Percentiles rank a stretch among this genome's conserved stretches.
Conservation (phyloP, 2,797 vertebrate genomes). For the Clarias fuscus region DNA sequence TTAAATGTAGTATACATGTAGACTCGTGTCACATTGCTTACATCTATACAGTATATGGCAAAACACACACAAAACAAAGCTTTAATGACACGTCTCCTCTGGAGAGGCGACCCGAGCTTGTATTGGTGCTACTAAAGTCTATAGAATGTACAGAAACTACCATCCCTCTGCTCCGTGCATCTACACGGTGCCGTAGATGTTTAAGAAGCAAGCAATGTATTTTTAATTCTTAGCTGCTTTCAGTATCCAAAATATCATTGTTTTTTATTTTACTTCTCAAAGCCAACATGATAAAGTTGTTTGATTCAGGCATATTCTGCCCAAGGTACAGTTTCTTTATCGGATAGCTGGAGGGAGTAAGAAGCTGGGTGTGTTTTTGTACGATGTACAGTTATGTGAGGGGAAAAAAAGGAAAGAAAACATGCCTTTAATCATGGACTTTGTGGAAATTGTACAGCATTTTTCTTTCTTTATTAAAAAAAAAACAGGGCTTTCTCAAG, state of each 20-base stretch:
- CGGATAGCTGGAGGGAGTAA: slow-evolving; percentile 49
- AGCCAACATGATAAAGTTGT: slow-evolving; percentile 76
- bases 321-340: slow-evolving; percentile 57
- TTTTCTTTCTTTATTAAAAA: slow-evolving; percentile 41
- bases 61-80: slow-evolving; percentile 65
- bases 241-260: slow-evolving; percentile 62
- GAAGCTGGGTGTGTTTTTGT: neutral
- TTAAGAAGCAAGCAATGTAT: slow-evolving; percentile 73
- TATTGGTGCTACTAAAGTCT: slow-evolving; percentile 82
- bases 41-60: slow-evolving; percentile 2
- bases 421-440: slow-evolving; percentile 23
- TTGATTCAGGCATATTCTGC: slow-evolving; percentile 66
- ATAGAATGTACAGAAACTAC: slow-evolving; percentile 70
- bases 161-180: slow-evolving; percentile 61
- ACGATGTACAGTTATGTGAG: slow-evolving; percentile 5
- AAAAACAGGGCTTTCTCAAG: slow-evolving; percentile 52
- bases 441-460: slow-evolving; percentile 51
- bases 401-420: neutral
- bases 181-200: slow-evolving; percentile 76
- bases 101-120: slow-evolving; percentile 73
- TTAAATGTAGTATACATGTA: slow-evolving; percentile 68
- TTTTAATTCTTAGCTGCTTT: slow-evolving; percentile 60
- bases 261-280: slow-evolving; percentile 66
- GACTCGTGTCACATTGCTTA: slow-evolving; percentile 62
- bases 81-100: slow-evolving; percentile 68